Percentiles rank a stretch among this genome's conserved stretches.
Evolutionary conservation across 2,888 invertebrate species (phyloP).

Genomic region (Labia minor): DNA sequence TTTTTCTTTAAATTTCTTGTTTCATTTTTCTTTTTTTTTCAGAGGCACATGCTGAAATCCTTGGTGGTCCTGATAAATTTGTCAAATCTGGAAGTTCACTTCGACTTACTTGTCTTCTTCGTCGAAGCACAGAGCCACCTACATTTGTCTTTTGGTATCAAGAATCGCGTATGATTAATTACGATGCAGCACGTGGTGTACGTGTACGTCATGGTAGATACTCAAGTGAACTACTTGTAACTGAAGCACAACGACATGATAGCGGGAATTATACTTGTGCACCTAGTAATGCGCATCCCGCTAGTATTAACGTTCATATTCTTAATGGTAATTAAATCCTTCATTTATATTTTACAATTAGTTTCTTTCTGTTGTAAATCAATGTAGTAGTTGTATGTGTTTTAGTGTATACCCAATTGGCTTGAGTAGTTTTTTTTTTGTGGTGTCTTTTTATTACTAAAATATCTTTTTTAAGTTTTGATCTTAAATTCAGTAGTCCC

Average conservation of each 20-base stretch:
- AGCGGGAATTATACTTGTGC: conserved; percentile 75
- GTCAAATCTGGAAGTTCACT: conserved; percentile 37
- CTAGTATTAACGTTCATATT: conserved; percentile 64
- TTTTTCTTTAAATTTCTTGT: too few relatives aligned
- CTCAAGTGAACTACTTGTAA: conserved; percentile 41
- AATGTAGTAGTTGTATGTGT: too few relatives aligned
- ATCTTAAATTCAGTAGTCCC: too few relatives aligned
- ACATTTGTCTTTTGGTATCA: conserved; percentile 40
- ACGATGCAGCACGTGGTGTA: conserved; percentile 35
- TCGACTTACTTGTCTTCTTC: conserved; percentile 34
- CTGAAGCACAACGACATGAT: conserved; percentile 46
- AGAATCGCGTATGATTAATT: conserved; percentile 35
- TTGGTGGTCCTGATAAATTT: conserved; percentile 36
- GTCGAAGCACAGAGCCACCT: conserved; percentile 34
- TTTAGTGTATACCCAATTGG: too few relatives aligned
- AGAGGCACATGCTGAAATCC: conserved; percentile 34
- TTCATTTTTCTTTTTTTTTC: too few relatives aligned
- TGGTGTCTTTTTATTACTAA: too few relatives aligned
- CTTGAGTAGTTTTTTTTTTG: too few relatives aligned
- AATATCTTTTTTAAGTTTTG: too few relatives aligned
- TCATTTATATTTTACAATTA: too few relatives aligned
- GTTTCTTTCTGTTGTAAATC: too few relatives aligned
- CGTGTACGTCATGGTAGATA: conserved; percentile 40
- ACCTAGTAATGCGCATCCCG: conserved; percentile 64
- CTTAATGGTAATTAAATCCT: conserved; percentile 35